Conservation (phyloP, 1,140 invertebrate species). For the Bombus cullumanus region DNA sequence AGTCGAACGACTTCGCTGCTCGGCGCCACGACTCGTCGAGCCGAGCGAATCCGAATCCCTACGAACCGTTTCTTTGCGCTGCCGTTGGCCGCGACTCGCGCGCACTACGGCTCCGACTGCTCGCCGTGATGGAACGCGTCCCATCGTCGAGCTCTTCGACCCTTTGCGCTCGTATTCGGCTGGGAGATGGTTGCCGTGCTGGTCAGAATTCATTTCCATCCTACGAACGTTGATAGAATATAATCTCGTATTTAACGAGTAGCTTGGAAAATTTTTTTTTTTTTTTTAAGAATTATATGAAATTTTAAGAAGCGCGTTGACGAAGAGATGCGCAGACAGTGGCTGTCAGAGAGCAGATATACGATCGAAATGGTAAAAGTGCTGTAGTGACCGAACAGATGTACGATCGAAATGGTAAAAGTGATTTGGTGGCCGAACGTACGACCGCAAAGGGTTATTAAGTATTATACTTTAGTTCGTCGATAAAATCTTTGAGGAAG, state of each 20-base stretch:
- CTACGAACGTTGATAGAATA: no score
- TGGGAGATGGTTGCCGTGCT: no score
- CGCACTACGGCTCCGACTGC: conserved; percentile 48
- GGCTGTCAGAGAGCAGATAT: no score
- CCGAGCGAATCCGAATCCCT: conserved; percentile 56
- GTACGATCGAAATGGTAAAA: not conserved
- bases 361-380: no score
- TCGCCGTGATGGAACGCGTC: not conserved
- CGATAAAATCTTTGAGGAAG: not conserved
- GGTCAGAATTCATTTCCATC: no score
- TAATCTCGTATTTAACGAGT: no score
- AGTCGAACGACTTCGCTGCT: conserved; percentile 49
- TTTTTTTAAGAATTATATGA: no score
- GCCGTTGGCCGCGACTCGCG: not conserved
- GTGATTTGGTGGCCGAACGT: not conserved
- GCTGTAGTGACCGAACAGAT: no score
- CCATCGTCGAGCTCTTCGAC: not conserved
- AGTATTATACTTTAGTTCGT: no score
- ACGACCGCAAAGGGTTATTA: not conserved
- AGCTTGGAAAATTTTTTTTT: no score
- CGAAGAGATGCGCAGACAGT: no score
- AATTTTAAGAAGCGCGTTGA: no score
- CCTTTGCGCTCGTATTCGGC: not conserved
- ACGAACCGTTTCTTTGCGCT: conserved; percentile 47
- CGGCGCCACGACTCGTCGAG: conserved; percentile 46